These are phyloP conservation scores for Panulirus ornatus DNA, from an alignment of 1,140 invertebrate species.

Conservation along the genomic window DNA sequence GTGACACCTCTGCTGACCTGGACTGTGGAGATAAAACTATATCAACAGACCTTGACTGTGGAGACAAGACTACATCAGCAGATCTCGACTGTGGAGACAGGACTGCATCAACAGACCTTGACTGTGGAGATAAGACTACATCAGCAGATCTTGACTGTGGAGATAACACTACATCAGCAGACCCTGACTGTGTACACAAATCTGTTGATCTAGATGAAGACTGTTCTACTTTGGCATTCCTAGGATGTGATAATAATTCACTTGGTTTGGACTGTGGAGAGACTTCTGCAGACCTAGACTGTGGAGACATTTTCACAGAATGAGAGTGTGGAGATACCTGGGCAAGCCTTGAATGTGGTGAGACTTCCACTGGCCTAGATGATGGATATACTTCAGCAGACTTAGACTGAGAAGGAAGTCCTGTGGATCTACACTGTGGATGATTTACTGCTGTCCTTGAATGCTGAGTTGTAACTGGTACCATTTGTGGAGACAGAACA, in stretches of 20 bases:
- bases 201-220: not conserved
- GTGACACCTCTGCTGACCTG: slow-evolving; percentile 53
- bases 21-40: slow-evolving; percentile 9
- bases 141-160: not conserved
- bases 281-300: slow-evolving; percentile 31
- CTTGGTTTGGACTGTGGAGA: slow-evolving; percentile 48
- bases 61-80: not conserved
- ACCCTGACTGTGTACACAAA: no score
- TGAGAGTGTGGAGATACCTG: slow-evolving; percentile 26
- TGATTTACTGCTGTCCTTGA: not conserved
- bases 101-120: not conserved
- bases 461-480: slow-evolving; percentile 11
- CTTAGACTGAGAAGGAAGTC: slow-evolving; percentile 8
- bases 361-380: slow-evolving; percentile 21
- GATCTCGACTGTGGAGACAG: not conserved
- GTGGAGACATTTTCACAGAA: slow-evolving; percentile 15
- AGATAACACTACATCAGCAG: not conserved
- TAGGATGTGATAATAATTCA: slow-evolving; percentile 29
- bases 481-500: not conserved
- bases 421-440: not conserved
- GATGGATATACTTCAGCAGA: slow-evolving; percentile 14
- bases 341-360: not conserved
- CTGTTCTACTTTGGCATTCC: no score
- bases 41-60: slow-evolving; percentile 13
- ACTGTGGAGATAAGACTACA: not conserved